phyloP scores from a whole-genome alignment of 2,888 invertebrate species.

The Cynaeus angustus region DNA sequence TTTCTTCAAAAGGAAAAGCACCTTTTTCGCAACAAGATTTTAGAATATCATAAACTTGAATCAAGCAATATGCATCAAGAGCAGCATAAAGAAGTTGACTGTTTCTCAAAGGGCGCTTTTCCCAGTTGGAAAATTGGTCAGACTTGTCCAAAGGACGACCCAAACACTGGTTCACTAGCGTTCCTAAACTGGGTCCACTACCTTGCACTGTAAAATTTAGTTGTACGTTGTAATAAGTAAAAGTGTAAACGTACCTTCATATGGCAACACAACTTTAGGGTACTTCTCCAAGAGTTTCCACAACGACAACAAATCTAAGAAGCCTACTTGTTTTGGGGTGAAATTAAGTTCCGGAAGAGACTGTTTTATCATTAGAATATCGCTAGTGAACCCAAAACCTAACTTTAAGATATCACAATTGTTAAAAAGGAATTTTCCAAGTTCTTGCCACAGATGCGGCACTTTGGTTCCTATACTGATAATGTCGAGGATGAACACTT shows the following conservation, averaged over 20 bases:
- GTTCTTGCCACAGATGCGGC: conserved; percentile 77
- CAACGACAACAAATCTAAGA: conserved; percentile 76
- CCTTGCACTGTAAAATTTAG: conserved; percentile 64
- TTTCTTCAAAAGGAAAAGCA: conserved; percentile 77
- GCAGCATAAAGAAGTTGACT: conserved; percentile 90
- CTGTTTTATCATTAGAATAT: conserved; percentile 77
- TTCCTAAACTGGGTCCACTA: conserved; percentile 81
- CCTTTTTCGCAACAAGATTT: conserved; percentile 72
- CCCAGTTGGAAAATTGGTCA: conserved; percentile 96
- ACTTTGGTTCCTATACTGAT: conserved; percentile 74
- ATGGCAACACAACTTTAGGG: conserved; percentile 75
- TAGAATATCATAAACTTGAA: conserved; percentile 85
- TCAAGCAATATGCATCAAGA: conserved; percentile 89
- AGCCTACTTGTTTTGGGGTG: conserved; percentile 72
- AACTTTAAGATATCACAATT: conserved; percentile 87
- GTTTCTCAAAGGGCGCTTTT: conserved; percentile 84
- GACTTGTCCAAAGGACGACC: conserved; percentile 86
- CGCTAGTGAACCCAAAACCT: conserved; percentile 77
- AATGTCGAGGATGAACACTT: conserved; percentile 87
- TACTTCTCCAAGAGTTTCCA: conserved; percentile 76
- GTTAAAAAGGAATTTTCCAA: conserved; percentile 80
- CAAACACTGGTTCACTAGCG: conserved; percentile 83
- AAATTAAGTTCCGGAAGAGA: conserved; percentile 75
- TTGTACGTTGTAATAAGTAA: background rate
- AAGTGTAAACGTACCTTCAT: conserved; percentile 68